phyloP scores from a whole-genome alignment of 2,888 invertebrate genomes.

The Eupithecia inturbata region DNA sequence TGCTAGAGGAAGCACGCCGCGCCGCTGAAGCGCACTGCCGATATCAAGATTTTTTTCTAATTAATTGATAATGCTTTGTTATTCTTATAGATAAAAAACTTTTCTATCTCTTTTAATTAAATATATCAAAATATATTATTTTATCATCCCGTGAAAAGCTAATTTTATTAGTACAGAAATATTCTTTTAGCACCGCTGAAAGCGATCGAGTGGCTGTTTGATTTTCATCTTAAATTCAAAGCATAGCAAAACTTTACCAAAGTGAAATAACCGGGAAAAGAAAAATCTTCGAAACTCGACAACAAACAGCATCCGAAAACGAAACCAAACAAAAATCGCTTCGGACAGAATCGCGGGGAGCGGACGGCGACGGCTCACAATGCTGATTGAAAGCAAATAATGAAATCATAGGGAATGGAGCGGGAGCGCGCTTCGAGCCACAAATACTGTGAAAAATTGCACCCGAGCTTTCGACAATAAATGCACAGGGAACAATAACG shows the following conservation, averaged over 20 bases:
- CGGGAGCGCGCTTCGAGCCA: constrained; percentile 56
- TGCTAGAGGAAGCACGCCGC: constrained; percentile 46
- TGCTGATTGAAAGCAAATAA: constrained; percentile 84
- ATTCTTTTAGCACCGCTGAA: constrained; percentile 12
- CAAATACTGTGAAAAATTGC: constrained; percentile 81
- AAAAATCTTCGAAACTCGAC: constrained; percentile 73
- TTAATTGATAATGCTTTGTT: neutral
- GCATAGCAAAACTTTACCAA: constrained; percentile 36
- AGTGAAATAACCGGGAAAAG: constrained; percentile 43
- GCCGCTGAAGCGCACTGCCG: constrained; percentile 25
- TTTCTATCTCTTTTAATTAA: neutral
- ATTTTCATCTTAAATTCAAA: constrained; percentile 36
- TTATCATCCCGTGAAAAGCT: neutral
- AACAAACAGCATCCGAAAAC: constrained; percentile 80
- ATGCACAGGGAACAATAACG: constrained; percentile 58
- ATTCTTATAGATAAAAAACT: neutral
- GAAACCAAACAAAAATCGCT: constrained; percentile 81
- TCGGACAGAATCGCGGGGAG: constrained; percentile 56
- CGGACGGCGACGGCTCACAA: constrained; percentile 71
- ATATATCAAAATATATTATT: neutral
- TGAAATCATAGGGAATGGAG: constrained; percentile 80
- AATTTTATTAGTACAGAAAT: neutral
- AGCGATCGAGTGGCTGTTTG: constrained; percentile 29
- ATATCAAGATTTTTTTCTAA: neutral
- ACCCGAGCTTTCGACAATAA: constrained; percentile 63